Conservation (phyloP, 1,140 invertebrate species). For the Magallana ariakensis region DNA sequence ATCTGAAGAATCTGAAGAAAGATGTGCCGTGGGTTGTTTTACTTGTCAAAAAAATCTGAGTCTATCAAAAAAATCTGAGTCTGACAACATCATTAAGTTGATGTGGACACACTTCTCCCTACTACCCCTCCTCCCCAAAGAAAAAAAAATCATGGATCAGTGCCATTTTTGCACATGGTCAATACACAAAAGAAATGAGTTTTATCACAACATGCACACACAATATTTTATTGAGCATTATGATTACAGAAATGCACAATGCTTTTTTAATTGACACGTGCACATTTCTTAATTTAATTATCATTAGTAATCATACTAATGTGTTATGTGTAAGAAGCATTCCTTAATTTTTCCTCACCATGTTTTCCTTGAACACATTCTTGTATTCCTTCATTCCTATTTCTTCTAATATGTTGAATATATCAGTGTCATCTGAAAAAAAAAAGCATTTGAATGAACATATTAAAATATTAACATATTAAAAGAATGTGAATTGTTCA, state of each 20-base stretch:
- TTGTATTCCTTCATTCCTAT: background rate
- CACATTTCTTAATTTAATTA: background rate
- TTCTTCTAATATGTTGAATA: slow-evolving; percentile 7
- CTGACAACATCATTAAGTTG: background rate
- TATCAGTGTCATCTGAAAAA: slow-evolving; percentile 7
- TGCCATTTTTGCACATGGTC: too few relatives aligned
- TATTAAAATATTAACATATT: slow-evolving; percentile 3
- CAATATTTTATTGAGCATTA: background rate
- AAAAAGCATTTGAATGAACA: background rate
- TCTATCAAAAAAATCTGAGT: background rate
- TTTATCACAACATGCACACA: background rate
- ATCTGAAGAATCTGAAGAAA: slow-evolving; percentile 1
- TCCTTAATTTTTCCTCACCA: background rate
- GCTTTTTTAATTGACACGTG: background rate
- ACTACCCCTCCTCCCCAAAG: too few relatives aligned
- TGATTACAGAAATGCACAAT: background rate
- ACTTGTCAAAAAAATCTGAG: background rate
- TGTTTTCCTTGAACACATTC: background rate
- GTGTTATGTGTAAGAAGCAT: background rate
- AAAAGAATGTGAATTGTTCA: background rate
- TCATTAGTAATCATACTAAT: background rate
- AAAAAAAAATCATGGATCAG: too few relatives aligned
- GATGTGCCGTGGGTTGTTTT: background rate
- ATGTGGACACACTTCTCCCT: background rate
- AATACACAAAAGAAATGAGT: too few relatives aligned